Conservation (phyloP, 2,113 vertebrate species). For the Plectropomus leopardus region DNA sequence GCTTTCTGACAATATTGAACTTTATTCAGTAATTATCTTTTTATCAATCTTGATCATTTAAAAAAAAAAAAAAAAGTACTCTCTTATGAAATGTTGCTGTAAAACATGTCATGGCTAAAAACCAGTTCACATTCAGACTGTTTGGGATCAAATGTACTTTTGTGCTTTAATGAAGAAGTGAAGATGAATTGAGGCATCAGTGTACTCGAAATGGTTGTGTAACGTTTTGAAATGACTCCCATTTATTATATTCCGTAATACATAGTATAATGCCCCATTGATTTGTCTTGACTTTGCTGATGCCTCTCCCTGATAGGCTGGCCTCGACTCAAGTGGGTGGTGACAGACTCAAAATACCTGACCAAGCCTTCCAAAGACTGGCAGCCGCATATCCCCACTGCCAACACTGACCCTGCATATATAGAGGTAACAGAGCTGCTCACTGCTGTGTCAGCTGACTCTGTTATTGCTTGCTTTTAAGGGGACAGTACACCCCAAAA, state of each 20-base stretch:
- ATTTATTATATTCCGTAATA: background rate
- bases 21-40: background rate
- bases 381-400: conserved; percentile 96
- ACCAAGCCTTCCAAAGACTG: conserved; percentile 98
- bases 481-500: background rate
- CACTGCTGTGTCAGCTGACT: background rate
- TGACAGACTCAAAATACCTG: conserved; percentile 98
- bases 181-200: background rate
- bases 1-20: background rate
- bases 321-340: conserved; percentile 98
- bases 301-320: conserved; percentile 87
- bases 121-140: conserved; percentile 10
- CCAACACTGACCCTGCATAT: conserved; percentile 94
- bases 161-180: conserved; percentile 1
- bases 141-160: background rate
- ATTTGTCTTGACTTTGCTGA: background rate
- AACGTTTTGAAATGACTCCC: background rate
- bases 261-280: background rate
- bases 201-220: background rate
- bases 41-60: background rate
- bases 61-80: accelerated
- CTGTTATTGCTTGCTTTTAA: background rate
- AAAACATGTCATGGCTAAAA: background rate
- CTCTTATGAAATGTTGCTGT: background rate
- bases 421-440: conserved; percentile 90